A percentile compares a stretch with the other conserved stretches of the same genome.
These are phyloP conservation scores for Oryctes rhinoceros DNA, from an alignment of 1,140 invertebrate species.

Conservation along the genomic window DNA sequence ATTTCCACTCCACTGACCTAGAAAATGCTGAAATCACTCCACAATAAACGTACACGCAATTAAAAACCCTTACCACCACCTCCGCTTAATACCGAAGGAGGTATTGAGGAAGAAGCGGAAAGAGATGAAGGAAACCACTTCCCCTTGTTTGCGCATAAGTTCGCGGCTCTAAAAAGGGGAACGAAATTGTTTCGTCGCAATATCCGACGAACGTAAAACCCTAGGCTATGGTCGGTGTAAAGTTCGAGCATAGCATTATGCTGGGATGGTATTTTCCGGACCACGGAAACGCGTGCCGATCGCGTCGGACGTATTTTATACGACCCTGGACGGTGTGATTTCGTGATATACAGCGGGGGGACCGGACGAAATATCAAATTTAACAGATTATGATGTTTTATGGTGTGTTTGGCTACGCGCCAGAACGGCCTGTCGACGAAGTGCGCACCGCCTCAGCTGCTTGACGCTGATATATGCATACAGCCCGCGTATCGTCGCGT, in stretches of 20 bases:
- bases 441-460: background rate
- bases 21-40: too few relatives aligned
- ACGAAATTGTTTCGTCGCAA: background rate
- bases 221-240: background rate
- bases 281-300: too few relatives aligned
- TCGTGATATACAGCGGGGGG: background rate
- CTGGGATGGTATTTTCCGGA: too few relatives aligned
- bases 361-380: background rate
- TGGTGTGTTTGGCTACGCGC: background rate
- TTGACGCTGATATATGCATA: background rate
- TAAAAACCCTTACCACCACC: too few relatives aligned
- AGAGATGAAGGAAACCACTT: too few relatives aligned
- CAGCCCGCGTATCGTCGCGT: background rate
- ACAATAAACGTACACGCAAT: too few relatives aligned
- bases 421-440: background rate
- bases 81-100: too few relatives aligned
- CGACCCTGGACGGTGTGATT: background rate
- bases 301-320: too few relatives aligned
- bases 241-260: background rate
- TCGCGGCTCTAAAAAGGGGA: too few relatives aligned
- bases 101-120: too few relatives aligned
- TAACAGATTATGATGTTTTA: slow-evolving; percentile 11
- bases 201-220: background rate
- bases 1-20: too few relatives aligned
- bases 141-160: too few relatives aligned